These are phyloP conservation scores for Drosophila sechellia DNA, from an alignment of 1,140 invertebrate genomes.

Conservation along the genomic window DNA sequence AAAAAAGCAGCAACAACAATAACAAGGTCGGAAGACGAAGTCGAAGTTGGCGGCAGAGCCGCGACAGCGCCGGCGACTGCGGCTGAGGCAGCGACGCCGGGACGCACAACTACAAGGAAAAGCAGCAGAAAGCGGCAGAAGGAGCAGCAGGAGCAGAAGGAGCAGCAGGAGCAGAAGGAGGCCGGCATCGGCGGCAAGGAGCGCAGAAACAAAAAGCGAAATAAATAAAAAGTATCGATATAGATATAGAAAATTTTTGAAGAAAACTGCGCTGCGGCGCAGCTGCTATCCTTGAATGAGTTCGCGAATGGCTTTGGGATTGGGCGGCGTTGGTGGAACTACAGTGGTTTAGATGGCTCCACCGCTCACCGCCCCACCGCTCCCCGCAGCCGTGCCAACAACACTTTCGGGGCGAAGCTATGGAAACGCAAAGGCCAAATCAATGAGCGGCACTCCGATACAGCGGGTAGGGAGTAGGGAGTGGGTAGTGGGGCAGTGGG, in stretches of 20 bases:
- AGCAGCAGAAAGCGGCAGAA: conserved; percentile 14
- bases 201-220: conserved; percentile 56
- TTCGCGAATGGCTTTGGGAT: conserved; percentile 27
- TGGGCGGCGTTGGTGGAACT: conserved; percentile 36
- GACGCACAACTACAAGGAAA: conserved; percentile 50
- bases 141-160: conserved; percentile 27
- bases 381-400: background rate
- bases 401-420: background rate
- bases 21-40: conserved; percentile 58
- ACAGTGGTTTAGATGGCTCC: conserved; percentile 57
- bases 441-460: conserved; percentile 57
- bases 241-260: conserved; percentile 68
- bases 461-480: background rate
- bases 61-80: conserved; percentile 2
- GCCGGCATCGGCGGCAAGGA: background rate
- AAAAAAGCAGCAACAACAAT: conserved; percentile 57
- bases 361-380: background rate
- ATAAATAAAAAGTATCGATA: conserved; percentile 69
- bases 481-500: too few relatives aligned
- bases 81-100: conserved; percentile 1
- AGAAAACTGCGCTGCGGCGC: conserved; percentile 55
- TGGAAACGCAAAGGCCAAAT: conserved; percentile 38
- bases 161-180: conserved; percentile 20
- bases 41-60: conserved; percentile 29
- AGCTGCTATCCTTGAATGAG: conserved; percentile 44